Conservation (phyloP, 2,797 vertebrate species). For the Lepus townsendii region DNA sequence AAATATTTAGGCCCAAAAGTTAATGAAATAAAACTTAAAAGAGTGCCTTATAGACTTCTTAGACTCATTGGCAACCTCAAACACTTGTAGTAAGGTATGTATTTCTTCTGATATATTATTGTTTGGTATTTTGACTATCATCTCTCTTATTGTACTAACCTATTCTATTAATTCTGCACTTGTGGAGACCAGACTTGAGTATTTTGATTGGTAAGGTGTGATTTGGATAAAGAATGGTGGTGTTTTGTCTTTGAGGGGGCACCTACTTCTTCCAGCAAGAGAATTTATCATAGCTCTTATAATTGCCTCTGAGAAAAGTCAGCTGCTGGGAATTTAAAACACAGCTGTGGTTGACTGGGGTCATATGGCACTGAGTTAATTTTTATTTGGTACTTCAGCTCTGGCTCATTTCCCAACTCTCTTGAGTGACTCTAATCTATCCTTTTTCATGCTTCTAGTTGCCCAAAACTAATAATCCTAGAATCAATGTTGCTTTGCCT, state of each 20-base stretch:
- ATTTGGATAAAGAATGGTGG: neutral
- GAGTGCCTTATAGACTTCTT: neutral
- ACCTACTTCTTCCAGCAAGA: neutral
- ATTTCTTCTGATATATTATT: neutral
- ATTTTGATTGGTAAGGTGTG: slow-evolving; percentile 36
- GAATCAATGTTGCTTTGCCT: slow-evolving; percentile 72
- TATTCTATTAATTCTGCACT: neutral
- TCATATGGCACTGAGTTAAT: slow-evolving; percentile 66
- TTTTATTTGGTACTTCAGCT: slow-evolving; percentile 59
- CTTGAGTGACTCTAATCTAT: slow-evolving; percentile 65
- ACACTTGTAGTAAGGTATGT: neutral
- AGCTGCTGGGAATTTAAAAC: slow-evolving; percentile 29
- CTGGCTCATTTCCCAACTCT: slow-evolving; percentile 70
- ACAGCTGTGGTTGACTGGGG: neutral
- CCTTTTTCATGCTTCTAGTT: slow-evolving; percentile 60
- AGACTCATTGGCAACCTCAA: neutral
- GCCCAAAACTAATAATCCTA: slow-evolving; percentile 58
- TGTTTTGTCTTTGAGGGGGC: slow-evolving; percentile 24
- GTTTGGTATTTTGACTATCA: neutral
- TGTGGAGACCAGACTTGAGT: neutral
- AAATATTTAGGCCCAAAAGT: neutral
- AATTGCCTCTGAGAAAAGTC: slow-evolving; percentile 44
- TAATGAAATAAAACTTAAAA: neutral
- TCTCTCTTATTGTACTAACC: neutral
- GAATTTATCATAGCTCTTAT: slow-evolving; percentile 43